These are phyloP conservation scores for Sialis lutaria DNA, from an alignment of 2,888 invertebrate genomes.

Conservation along the genomic window DNA sequence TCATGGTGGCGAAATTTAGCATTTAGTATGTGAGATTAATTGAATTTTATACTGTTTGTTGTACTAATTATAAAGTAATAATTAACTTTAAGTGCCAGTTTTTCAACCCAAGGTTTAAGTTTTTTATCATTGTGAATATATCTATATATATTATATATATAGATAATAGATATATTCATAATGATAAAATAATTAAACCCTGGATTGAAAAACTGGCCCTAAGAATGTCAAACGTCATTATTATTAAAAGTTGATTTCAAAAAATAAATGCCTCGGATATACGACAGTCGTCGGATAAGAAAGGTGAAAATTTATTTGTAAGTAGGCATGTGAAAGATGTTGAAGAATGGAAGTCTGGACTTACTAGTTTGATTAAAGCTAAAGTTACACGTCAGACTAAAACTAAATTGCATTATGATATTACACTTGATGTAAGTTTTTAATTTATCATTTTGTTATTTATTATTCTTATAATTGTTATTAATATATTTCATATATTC, in stretches of 20 bases:
- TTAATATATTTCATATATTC: no score
- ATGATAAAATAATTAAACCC: no score
- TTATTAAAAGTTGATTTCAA: constrained; percentile 1
- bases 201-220: not conserved
- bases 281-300: not conserved
- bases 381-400: constrained; percentile 2
- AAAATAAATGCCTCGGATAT: not conserved
- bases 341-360: not conserved
- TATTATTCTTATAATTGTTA: no score
- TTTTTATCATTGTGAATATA: no score
- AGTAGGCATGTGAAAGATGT: constrained; percentile 1
- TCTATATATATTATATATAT: no score
- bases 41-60: no score
- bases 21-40: no score
- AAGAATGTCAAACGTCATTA: not conserved
- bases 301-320: not conserved
- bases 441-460: not conserved
- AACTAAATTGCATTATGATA: no score
- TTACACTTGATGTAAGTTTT: constrained; percentile 1
- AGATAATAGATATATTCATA: no score
- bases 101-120: no score
- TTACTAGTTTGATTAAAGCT: constrained; percentile 2
- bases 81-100: no score
- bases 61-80: no score
- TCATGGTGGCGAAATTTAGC: not conserved